Base-by-base conservation (phyloP, 2,888 invertebrate genomes). In the Drosophila suboccidentalis region DNA sequence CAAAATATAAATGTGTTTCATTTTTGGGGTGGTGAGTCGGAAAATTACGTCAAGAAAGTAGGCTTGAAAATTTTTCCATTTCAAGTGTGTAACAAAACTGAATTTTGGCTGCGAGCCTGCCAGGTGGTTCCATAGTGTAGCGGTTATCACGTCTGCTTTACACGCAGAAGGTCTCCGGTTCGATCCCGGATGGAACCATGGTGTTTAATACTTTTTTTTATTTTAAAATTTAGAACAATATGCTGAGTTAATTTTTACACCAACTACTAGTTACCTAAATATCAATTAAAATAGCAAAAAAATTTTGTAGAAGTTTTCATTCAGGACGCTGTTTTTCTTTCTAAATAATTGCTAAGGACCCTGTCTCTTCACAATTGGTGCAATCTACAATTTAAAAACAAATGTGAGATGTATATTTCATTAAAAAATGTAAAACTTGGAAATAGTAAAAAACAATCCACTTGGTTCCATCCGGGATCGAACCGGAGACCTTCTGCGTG, bases 81-180 rank as follows among this genome's bases (percentile, higher is more conserved):
- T 10, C 0, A 36, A 11, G 0, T 49, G 61, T 9, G 26, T 13
- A 46, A 76, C 1, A 80, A 88, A 85, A 75, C 68, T 82, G 57
- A 55, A 68, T 50, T 74, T 84, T 53, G 41, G 86, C 57, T 4
- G 9, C 0, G 0, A 0, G 0, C 0, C 1, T 0, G 0, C 1
- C 58, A 72, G 9, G 26, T 39, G 87, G 90, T 89, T 91, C 92
- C 92, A 93, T 92, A 92, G 93, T 92, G 92, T 92, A 92, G 92
- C 92, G 92, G 92, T 93, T 92, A 92, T 92, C 93, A 92, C 93
- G 92, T 92, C 93, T 92, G 93, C 92, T 92, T 92, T 92, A 92
- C 92, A 93, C 92, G 93, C 92, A 93, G 93, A 92, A 92, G 92
- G 92, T 92, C 92, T 93, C 92, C 92, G 91, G 93, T 92, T 92